Base-by-base conservation (phyloP, 2,888 invertebrate species). In the Falcaria lacertinaria region DNA sequence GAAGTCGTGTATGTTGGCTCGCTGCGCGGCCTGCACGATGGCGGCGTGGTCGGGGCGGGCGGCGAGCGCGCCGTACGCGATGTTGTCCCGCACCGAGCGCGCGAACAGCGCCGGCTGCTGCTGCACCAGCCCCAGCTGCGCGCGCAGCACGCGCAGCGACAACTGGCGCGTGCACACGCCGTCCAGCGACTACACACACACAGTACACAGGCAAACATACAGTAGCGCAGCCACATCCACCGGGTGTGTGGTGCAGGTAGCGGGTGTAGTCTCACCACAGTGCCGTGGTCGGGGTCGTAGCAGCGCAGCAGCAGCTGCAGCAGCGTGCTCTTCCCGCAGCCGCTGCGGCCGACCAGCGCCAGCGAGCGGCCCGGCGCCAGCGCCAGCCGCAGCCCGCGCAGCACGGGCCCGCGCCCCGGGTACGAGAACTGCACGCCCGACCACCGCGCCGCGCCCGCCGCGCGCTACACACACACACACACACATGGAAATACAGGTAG, bases 41-140 rank as follows among this genome's bases (percentile, higher is more conserved):
- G 95, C 95, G 4, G 91, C 90, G 86, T 93, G 90, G 13, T 91
- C 63, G 22, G 94, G 92, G 4, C 73, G 68, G 0, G 93, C 83
- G 19, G 80, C 75, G 68, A 92, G 94, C 72, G 95, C 95, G 0
- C 97, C 97, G 74, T 97, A 97, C 0, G 94, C 94, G 65, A 97
- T 97, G 78, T 97, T 97, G 61, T 97, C 95, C 0, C 92, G 91
- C 40, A 97, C 93, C 42, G 92, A 93, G 44, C 94, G 90, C 65
- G 94, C 94, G 84, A 97, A 97, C 22, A 97, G 90, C 3, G 93
- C 92, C 0, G 96, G 96, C 67, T 97, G 96, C 78, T 97, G 97
- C 11, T 94, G 94, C 6, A 97, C 93, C 16, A 97, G 90, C 0
- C 95, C 96, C 42, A 96, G 85, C 69, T 94, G 93, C 8, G 91